Conservation (phyloP, 1,140 invertebrate genomes). For the Euwallacea similis region DNA sequence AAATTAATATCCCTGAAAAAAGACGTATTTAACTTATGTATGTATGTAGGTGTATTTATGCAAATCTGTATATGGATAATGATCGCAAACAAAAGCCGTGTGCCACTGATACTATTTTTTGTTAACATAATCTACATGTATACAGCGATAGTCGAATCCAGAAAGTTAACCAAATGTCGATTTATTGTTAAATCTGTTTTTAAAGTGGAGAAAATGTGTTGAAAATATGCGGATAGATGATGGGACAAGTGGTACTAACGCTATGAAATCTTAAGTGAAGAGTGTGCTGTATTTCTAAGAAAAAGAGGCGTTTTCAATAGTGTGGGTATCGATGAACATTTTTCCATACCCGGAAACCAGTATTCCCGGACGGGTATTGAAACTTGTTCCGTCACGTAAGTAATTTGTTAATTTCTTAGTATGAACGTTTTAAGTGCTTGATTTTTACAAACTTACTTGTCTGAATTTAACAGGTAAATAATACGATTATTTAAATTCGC, state of each 20-base stretch:
- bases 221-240: neutral
- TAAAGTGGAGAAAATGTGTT: constrained; percentile 1
- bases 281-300: neutral
- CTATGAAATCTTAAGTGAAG: neutral
- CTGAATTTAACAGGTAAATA: too few relatives aligned
- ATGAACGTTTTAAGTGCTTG: too few relatives aligned
- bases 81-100: too few relatives aligned
- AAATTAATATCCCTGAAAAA: neutral
- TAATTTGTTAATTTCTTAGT: too few relatives aligned
- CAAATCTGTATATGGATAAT: too few relatives aligned
- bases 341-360: neutral
- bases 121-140: neutral
- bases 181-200: constrained; percentile 6
- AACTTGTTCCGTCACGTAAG: neutral
- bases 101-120: neutral
- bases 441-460: too few relatives aligned
- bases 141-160: neutral
- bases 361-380: neutral
- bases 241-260: neutral
- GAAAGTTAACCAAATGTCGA: constrained; percentile 2
- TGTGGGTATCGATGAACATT: neutral
- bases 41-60: neutral
- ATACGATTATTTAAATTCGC: too few relatives aligned
- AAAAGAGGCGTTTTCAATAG: neutral
- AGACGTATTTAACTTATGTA: neutral